Evolutionary conservation across 2,888 invertebrate species (phyloP).

Genomic region (Junonia oenone): DNA sequence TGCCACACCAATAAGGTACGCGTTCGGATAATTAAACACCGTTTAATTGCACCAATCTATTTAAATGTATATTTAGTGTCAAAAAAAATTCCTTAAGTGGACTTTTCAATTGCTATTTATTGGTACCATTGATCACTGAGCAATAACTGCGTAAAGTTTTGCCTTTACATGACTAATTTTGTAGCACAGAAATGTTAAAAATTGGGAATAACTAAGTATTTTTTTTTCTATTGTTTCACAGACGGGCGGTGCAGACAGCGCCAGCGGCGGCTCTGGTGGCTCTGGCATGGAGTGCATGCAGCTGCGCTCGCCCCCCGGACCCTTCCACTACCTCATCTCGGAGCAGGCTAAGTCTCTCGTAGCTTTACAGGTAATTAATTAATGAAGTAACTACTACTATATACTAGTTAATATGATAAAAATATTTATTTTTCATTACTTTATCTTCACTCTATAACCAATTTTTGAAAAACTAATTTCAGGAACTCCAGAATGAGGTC

Average conservation of each 20-base stretch:
- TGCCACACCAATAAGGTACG: conserved; percentile 19
- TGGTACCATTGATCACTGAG: no score
- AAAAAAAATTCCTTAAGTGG: neutral
- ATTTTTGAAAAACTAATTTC: conserved; percentile 26
- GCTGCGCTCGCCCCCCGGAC: conserved; percentile 84
- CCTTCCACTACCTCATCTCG: conserved; percentile 90
- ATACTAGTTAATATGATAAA: no score
- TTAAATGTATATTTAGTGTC: neutral
- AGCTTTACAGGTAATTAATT: conserved; percentile 83
- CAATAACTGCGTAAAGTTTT: no score
- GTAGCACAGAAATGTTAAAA: neutral
- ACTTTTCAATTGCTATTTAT: neutral
- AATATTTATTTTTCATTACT: neutral
- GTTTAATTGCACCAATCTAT: neutral
- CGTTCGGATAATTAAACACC: conserved; percentile 15
- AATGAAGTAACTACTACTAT: no score
- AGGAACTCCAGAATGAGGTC: conserved; percentile 95
- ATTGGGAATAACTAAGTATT: neutral
- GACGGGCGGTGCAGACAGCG: conserved; percentile 78
- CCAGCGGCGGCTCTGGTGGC: conserved; percentile 78
- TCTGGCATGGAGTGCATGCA: conserved; percentile 91
- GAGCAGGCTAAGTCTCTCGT: conserved; percentile 94
- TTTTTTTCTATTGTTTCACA: conserved; percentile 39
- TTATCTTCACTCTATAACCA: neutral
- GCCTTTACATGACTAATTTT: no score